Evolutionary conservation across 2,888 invertebrate genomes (phyloP).

Genomic region (Drosophila yooni): DNA sequence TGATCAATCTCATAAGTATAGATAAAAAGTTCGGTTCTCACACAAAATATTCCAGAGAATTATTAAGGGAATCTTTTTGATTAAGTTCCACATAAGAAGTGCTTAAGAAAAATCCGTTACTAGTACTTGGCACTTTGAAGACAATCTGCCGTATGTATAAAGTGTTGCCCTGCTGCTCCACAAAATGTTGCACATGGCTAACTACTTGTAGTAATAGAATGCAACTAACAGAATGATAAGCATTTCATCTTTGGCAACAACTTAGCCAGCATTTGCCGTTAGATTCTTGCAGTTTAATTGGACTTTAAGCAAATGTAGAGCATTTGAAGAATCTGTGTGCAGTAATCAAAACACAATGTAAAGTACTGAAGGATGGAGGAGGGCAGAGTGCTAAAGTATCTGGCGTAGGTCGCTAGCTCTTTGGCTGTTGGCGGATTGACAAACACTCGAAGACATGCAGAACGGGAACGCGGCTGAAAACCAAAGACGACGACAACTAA

Average conservation of each 20-base stretch:
- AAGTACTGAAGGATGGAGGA: slow-evolving; percentile 4
- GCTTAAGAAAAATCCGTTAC: slow-evolving; percentile 1
- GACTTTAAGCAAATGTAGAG: slow-evolving; percentile 68
- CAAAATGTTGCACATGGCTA: slow-evolving; percentile 12
- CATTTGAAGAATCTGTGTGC: slow-evolving; percentile 51
- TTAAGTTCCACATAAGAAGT: not conserved
- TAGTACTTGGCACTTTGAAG: not conserved
- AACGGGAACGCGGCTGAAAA: slow-evolving; percentile 57
- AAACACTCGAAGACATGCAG: slow-evolving; percentile 58
- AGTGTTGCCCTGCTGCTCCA: slow-evolving; percentile 10
- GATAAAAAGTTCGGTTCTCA: not conserved
- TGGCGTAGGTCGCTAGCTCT: slow-evolving; percentile 55
- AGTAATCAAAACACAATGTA: slow-evolving; percentile 52
- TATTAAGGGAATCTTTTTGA: slow-evolving; percentile 1
- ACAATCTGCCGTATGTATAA: not conserved
- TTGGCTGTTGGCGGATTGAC: slow-evolving; percentile 58
- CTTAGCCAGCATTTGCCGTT: slow-evolving; percentile 50
- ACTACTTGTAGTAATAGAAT: slow-evolving; percentile 5
- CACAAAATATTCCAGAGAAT: not conserved
- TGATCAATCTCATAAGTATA: not conserved
- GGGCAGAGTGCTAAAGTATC: slow-evolving; percentile 8
- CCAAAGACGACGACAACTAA: slow-evolving; percentile 21
- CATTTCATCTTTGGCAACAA: slow-evolving; percentile 43
- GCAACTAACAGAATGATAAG: slow-evolving; percentile 29
- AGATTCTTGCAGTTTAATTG: slow-evolving; percentile 65